phyloP scores from a whole-genome alignment of 2,888 invertebrate genomes.

The Melanchra persicariae region DNA sequence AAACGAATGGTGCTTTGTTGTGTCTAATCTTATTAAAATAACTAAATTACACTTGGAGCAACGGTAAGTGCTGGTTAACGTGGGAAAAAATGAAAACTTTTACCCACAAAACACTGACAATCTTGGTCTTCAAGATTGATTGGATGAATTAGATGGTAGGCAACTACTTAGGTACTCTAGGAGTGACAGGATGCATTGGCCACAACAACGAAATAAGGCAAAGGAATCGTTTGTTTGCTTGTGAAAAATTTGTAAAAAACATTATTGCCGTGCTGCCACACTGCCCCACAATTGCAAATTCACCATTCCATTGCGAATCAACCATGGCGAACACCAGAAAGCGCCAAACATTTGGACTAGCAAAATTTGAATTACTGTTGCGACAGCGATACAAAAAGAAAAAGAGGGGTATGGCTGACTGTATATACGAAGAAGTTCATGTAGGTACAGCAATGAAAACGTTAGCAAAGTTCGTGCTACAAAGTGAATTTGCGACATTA shows the following conservation, averaged over 20 bases:
- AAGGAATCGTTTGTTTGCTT: no score
- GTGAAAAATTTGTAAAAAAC: no score
- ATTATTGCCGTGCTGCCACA: no score
- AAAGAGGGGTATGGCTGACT: rapidly evolving
- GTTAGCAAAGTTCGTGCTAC: conserved; percentile 18
- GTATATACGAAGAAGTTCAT: background rate
- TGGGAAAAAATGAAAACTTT: no score
- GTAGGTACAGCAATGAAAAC: conserved; percentile 1
- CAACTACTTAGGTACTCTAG: background rate
- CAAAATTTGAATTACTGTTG: background rate
- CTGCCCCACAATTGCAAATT: no score
- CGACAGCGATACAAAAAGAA: background rate
- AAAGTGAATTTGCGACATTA: background rate
- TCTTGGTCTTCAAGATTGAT: background rate
- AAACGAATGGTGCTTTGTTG: background rate
- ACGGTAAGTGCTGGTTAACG: background rate
- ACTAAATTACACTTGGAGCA: background rate
- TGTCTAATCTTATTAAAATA: background rate
- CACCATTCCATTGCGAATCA: no score
- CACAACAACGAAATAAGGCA: no score
- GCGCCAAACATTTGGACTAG: background rate
- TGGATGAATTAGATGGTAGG: background rate
- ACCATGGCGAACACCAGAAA: no score
- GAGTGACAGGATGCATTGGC: no score
- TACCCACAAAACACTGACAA: background rate